These are phyloP conservation scores for Gisinianus flammeolus DNA, from an alignment of 2,888 invertebrate species.

Conservation along the genomic window DNA sequence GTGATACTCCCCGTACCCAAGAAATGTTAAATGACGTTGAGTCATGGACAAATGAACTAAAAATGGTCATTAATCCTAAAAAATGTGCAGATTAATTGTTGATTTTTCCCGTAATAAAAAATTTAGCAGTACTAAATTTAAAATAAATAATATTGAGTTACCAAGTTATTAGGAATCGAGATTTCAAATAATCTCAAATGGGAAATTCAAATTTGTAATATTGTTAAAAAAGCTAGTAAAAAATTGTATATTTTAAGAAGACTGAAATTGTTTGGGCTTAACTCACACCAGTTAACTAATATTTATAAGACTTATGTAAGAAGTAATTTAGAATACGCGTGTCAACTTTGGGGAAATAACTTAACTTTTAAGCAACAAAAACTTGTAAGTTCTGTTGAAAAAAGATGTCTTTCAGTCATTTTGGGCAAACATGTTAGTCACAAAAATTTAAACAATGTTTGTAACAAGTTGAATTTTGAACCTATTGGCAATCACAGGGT, in stretches of 20 bases:
- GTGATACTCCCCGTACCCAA: too few relatives aligned
- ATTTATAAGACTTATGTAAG: background rate
- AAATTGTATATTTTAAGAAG: slow-evolving; percentile 6
- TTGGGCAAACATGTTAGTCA: background rate
- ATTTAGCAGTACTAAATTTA: background rate
- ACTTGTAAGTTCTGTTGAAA: background rate
- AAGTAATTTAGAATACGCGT: background rate
- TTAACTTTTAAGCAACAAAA: background rate
- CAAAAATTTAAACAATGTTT: too few relatives aligned
- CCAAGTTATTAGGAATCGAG: background rate
- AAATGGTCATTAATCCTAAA: background rate
- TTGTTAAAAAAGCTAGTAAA: background rate
- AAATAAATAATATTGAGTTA: background rate
- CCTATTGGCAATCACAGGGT: too few relatives aligned
- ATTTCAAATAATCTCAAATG: background rate
- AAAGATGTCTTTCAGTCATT: background rate
- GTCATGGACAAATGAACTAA: background rate
- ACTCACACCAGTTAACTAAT: background rate
- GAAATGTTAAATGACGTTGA: too few relatives aligned
- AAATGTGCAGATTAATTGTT: background rate
- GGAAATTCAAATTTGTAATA: background rate
- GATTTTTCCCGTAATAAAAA: background rate
- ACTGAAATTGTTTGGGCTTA: background rate
- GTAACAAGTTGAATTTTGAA: too few relatives aligned
- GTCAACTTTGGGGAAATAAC: background rate